These are phyloP conservation scores for Scatophagus argus DNA, from an alignment of 2,113 vertebrate genomes.

Conservation along the genomic window DNA sequence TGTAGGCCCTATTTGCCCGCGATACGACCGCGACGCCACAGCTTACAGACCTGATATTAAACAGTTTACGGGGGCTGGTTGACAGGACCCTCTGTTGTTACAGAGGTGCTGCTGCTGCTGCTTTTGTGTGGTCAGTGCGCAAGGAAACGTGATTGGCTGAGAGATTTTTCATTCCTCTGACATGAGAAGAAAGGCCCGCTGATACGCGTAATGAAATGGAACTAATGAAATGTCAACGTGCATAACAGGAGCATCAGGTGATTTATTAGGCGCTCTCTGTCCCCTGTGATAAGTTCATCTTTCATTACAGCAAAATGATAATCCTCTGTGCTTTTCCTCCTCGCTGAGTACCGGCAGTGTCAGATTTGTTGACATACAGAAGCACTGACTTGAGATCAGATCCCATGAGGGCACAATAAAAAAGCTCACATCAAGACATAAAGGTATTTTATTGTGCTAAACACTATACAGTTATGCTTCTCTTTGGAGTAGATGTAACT, in stretches of 20 bases:
- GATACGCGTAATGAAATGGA: slow-evolving; percentile 63
- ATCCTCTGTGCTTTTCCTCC: slow-evolving; percentile 17
- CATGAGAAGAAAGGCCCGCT: slow-evolving; percentile 49
- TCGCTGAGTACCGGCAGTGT: background rate
- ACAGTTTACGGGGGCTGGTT: slow-evolving; percentile 29
- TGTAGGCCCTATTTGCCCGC: slow-evolving; percentile 37
- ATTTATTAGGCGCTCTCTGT: slow-evolving; percentile 54
- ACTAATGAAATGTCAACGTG: slow-evolving; percentile 64
- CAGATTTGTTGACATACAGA: slow-evolving; percentile 6
- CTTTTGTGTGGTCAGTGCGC: slow-evolving; percentile 15
- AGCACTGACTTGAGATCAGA: background rate
- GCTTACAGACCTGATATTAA: slow-evolving; percentile 54
- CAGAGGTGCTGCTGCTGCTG: slow-evolving; percentile 1
- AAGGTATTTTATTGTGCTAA: background rate
- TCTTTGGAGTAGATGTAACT: background rate
- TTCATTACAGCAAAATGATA: slow-evolving; percentile 37
- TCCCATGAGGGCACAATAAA: background rate
- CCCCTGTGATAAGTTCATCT: slow-evolving; percentile 46
- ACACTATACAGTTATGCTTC: background rate
- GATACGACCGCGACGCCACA: slow-evolving; percentile 22
- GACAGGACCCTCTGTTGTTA: slow-evolving; percentile 41
- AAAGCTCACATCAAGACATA: background rate
- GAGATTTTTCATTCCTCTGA: slow-evolving; percentile 47
- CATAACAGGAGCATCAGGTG: slow-evolving; percentile 53
- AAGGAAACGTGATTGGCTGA: slow-evolving; percentile 1